phyloP scores from a whole-genome alignment of 2,797 vertebrate genomes.

The Kryptolebias ocellatus region DNA sequence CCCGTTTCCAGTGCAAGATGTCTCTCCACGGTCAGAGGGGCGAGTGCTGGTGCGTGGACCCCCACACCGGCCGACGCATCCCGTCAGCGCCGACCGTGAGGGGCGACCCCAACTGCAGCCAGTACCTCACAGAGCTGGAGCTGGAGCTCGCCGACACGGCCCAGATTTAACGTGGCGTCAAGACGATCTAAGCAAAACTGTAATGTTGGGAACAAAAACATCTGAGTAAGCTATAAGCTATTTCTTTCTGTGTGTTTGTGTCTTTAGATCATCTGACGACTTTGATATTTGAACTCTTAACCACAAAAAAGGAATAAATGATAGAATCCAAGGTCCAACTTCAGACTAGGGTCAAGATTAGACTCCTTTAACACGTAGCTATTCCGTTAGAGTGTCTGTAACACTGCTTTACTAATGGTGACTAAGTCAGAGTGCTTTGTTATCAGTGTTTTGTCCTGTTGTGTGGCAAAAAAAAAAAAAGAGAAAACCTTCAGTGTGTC shows the following conservation, averaged over 20 bases:
- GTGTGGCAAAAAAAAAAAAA: slow-evolving; percentile 29
- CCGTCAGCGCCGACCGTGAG: slow-evolving; percentile 89
- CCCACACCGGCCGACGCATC: slow-evolving; percentile 89
- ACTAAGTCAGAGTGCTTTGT: slow-evolving; percentile 48
- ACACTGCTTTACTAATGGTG: slow-evolving; percentile 58
- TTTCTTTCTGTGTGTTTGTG: slow-evolving; percentile 60
- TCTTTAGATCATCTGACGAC: slow-evolving; percentile 56
- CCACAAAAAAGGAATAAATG: slow-evolving; percentile 49
- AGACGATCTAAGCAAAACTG: neutral
- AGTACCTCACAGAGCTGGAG: slow-evolving; percentile 86
- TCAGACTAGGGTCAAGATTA: slow-evolving; percentile 37
- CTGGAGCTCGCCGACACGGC: slow-evolving; percentile 69
- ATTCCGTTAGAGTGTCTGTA: slow-evolving; percentile 33
- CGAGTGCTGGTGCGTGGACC: slow-evolving; percentile 97
- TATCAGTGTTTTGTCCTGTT: slow-evolving; percentile 63
- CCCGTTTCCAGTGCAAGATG: slow-evolving; percentile 92
- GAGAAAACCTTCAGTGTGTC: slow-evolving; percentile 37
- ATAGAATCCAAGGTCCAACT: slow-evolving; percentile 47
- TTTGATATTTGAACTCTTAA: slow-evolving; percentile 54
- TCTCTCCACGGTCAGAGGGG: slow-evolving; percentile 95
- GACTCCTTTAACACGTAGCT: slow-evolving; percentile 21
- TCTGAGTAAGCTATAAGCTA: slow-evolving; percentile 74
- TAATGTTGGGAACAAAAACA: slow-evolving; percentile 58
- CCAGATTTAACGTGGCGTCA: slow-evolving; percentile 69
- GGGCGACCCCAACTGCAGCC: slow-evolving; percentile 95